These are phyloP conservation scores for Hemicordylus capensis DNA, from an alignment of 2,113 vertebrate genomes.

Conservation along the genomic window DNA sequence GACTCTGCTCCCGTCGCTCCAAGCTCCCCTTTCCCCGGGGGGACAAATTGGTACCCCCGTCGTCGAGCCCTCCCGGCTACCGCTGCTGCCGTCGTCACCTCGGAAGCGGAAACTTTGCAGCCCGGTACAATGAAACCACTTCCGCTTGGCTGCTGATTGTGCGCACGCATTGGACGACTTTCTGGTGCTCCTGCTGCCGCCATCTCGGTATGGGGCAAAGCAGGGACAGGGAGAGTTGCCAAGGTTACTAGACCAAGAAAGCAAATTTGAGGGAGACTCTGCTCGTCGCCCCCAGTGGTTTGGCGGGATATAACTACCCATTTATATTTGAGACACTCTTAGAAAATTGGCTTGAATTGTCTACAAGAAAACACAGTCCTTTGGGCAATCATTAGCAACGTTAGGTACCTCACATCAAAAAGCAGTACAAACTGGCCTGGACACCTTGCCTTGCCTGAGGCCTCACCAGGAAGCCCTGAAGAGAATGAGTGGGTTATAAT, in stretches of 20 bases:
- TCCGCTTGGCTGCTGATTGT: neutral
- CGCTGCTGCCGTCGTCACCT: neutral
- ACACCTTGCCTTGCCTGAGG: neutral
- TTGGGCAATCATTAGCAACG: too few relatives aligned
- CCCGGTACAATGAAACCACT: neutral
- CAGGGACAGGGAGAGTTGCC: neutral
- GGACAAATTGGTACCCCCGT: neutral
- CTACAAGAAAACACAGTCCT: neutral
- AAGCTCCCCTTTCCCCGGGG: neutral
- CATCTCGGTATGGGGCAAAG: neutral
- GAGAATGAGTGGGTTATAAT: neutral
- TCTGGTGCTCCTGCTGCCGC: neutral
- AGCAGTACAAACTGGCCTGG: neutral
- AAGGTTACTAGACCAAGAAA: neutral
- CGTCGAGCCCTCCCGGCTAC: neutral
- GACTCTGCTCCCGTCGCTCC: neutral
- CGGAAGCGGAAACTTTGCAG: slow-evolving; percentile 30
- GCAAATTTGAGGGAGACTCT: neutral
- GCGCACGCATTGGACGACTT: neutral
- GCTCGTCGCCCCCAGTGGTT: too few relatives aligned
- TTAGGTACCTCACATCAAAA: neutral
- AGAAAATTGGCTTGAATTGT: neutral
- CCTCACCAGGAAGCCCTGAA: too few relatives aligned
- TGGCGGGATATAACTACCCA: neutral
- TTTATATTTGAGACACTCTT: too few relatives aligned